These are phyloP conservation scores for Drosophila koepferae DNA, from an alignment of 2,888 invertebrate species.

Conservation along the genomic window DNA sequence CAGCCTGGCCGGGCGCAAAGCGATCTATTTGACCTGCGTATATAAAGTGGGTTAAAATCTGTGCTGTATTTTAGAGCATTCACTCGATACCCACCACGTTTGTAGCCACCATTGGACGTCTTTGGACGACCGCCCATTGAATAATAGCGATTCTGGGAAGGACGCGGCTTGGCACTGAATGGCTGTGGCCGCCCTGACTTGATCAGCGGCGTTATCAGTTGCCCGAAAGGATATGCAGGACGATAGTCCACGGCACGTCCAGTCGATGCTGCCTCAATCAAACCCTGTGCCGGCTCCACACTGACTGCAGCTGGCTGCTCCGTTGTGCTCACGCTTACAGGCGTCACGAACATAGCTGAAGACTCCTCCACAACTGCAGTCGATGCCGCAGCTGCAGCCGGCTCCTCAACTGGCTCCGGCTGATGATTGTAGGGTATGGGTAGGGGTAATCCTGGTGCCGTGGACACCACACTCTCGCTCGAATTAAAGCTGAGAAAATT, in stretches of 20 bases:
- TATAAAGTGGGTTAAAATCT: not conserved
- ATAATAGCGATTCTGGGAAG: slow-evolving; percentile 40
- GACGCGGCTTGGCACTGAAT: slow-evolving; percentile 31
- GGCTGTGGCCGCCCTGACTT: slow-evolving; percentile 57
- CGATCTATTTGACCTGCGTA: slow-evolving; percentile 81
- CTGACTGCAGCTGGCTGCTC: slow-evolving; percentile 15
- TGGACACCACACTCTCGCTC: slow-evolving; percentile 78
- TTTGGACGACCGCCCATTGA: slow-evolving; percentile 45
- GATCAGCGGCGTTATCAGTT: slow-evolving; percentile 80
- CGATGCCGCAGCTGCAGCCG: not conserved
- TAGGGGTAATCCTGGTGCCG: slow-evolving; percentile 39
- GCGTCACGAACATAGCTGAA: slow-evolving; percentile 60
- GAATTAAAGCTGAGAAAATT: slow-evolving; percentile 78
- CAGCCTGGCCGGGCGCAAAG: slow-evolving; percentile 83
- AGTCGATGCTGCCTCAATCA: slow-evolving; percentile 67
- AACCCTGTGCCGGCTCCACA: slow-evolving; percentile 17
- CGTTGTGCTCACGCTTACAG: slow-evolving; percentile 27
- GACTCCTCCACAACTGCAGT: not conserved
- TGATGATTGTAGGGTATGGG: slow-evolving; percentile 73
- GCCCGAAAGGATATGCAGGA: slow-evolving; percentile 82
- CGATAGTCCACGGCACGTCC: slow-evolving; percentile 83
- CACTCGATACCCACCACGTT: slow-evolving; percentile 67
- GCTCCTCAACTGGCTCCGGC: slow-evolving; percentile 12
- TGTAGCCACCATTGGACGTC: slow-evolving; percentile 29
- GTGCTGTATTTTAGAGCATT: slow-evolving; percentile 13